phyloP scores from a whole-genome alignment of 2,113 vertebrate species.

The Neodon shergylaensis region DNA sequence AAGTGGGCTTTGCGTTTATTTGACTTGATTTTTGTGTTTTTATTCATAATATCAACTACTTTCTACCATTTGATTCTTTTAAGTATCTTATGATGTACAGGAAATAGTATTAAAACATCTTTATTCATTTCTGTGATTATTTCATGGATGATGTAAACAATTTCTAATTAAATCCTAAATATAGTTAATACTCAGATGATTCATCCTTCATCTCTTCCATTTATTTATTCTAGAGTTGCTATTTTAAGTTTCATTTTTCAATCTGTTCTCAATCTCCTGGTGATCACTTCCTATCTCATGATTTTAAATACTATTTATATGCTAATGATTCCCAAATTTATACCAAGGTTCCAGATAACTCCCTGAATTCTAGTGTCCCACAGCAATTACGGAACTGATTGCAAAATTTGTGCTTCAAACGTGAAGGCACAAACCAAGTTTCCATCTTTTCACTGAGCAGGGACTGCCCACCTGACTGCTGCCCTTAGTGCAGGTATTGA shows the following conservation, averaged over 20 bases:
- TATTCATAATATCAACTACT: background rate
- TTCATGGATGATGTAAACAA: background rate
- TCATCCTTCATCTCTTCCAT: background rate
- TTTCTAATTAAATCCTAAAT: conserved; percentile 3
- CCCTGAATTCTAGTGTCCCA: background rate
- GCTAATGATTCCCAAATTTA: conserved; percentile 8
- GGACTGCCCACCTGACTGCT: background rate
- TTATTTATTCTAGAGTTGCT: conserved; percentile 1
- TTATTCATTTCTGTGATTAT: background rate
- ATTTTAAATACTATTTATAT: conserved; percentile 18
- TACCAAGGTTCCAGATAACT: conserved; percentile 17
- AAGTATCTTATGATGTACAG: background rate
- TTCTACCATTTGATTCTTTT: conserved; percentile 6
- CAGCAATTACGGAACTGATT: background rate
- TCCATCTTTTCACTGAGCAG: background rate
- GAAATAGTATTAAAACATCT: background rate
- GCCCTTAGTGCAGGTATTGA: background rate
- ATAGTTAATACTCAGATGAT: background rate
- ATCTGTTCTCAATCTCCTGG: background rate
- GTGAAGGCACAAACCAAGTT: background rate
- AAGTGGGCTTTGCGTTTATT: background rate
- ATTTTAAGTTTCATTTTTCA: conserved; percentile 26
- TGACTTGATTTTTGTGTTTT: background rate
- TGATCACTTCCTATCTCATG: conserved; percentile 12
- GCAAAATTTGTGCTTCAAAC: background rate